Percentiles rank a stretch among this genome's conserved stretches.
Conservation (phyloP, 2,797 vertebrate species). For the Rhinophrynus dorsalis region DNA sequence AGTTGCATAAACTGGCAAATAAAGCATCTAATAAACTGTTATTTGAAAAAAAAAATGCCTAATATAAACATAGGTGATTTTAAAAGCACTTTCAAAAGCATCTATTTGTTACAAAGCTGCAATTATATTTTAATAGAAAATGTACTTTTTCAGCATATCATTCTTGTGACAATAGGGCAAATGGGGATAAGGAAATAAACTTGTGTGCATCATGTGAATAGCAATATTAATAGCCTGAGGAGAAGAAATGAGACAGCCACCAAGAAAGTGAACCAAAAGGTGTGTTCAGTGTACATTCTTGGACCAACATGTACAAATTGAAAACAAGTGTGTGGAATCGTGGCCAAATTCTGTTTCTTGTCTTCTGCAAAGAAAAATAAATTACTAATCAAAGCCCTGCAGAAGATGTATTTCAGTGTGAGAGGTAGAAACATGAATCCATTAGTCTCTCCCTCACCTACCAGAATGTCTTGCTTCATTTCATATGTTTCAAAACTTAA, state of each 20-base stretch:
- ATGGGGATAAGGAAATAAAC: not conserved
- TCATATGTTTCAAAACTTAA: not conserved
- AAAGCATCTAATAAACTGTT: too few species aligned
- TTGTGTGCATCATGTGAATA: not conserved
- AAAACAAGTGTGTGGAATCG: slow-evolving; percentile 17
- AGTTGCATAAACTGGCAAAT: too few species aligned
- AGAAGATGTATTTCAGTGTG: slow-evolving; percentile 7
- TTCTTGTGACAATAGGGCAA: not conserved
- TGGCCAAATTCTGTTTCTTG: slow-evolving; percentile 10
- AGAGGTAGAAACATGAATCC: slow-evolving; percentile 10
- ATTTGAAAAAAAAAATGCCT: too few species aligned
- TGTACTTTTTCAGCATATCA: too few species aligned
- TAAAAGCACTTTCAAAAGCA: too few species aligned
- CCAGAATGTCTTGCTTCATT: not conserved
- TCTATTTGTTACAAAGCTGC: too few species aligned
- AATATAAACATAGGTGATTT: too few species aligned
- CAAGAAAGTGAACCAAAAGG: slow-evolving; percentile 17
- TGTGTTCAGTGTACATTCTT: slow-evolving; percentile 9
- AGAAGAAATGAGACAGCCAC: slow-evolving; percentile 19
- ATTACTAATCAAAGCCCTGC: not conserved
- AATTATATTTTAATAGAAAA: too few species aligned
- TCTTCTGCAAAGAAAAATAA: slow-evolving; percentile 11
- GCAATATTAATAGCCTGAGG: not conserved
- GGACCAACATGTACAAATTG: slow-evolving; percentile 30
- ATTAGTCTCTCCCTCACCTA: not conserved